A percentile compares a stretch with the other conserved stretches of the same genome.
These are phyloP conservation scores for Erythrocebus patas DNA, from an alignment of 2,113 vertebrate genomes.

Conservation along the genomic window DNA sequence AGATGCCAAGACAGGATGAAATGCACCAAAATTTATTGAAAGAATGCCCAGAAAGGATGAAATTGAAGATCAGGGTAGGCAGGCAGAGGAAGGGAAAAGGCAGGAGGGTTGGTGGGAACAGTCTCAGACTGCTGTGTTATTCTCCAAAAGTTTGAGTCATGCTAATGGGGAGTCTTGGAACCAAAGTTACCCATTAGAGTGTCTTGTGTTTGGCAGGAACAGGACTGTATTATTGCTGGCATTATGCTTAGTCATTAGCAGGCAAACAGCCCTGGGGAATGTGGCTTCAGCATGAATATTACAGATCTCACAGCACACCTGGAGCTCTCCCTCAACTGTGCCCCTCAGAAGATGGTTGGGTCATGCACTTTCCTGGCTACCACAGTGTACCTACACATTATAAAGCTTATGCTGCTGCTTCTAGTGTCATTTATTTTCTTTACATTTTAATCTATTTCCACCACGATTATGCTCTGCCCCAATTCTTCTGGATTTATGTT, in stretches of 20 bases:
- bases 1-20: neutral
- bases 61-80: neutral
- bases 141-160: neutral
- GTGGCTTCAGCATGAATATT: accelerated
- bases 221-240: accelerated
- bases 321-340: too few species aligned
- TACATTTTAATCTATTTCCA: neutral
- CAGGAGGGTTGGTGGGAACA: neutral
- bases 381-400: accelerated
- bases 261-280: neutral
- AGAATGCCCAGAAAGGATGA: neutral
- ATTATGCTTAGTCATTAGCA: accelerated
- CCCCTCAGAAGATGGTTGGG: neutral
- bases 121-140: neutral
- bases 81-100: neutral
- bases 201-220: neutral
- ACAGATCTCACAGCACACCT: neutral
- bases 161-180: neutral
- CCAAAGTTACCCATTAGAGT: neutral
- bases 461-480: neutral
- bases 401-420: neutral
- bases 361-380: accelerated
- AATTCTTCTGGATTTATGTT: neutral
- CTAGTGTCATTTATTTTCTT: neutral
- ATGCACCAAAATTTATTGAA: accelerated